Conservation (phyloP, 2,797 vertebrate genomes). For the Rhodeus uyekii region DNA sequence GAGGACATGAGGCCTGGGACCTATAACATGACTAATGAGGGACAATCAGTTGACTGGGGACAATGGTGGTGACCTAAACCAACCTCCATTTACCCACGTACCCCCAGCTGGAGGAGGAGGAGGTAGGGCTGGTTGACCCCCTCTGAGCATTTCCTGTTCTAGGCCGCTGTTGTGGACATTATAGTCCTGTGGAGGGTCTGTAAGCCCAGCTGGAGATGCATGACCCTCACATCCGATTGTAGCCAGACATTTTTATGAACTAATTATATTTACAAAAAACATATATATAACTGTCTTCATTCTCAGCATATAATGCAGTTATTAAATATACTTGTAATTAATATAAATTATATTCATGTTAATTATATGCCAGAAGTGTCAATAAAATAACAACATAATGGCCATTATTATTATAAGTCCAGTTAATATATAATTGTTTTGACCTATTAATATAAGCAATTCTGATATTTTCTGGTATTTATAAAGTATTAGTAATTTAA, state of each 20-base stretch:
- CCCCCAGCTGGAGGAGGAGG: neutral
- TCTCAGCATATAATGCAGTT: neutral
- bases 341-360: neutral
- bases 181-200: constrained; percentile 7
- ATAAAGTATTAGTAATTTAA: no score
- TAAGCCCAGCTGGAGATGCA: constrained; percentile 1
- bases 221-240: constrained; percentile 9
- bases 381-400: neutral
- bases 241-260: constrained; percentile 1
- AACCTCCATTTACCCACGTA: constrained; percentile 48
- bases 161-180: neutral
- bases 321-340: neutral
- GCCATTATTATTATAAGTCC: neutral
- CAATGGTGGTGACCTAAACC: constrained; percentile 64
- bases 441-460: neutral
- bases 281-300: neutral
- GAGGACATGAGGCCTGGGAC: constrained; percentile 59
- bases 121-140: constrained; percentile 10
- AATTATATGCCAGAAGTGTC: neutral
- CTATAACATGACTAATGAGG: constrained; percentile 67
- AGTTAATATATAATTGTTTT: neutral
- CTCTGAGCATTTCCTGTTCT: constrained; percentile 18
- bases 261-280: neutral
- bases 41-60: constrained; percentile 61
- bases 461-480: neutral